A percentile compares a stretch with the other conserved stretches of the same genome.
These are phyloP conservation scores for Istiophorus platypterus DNA, from an alignment of 2,113 vertebrate genomes.

Conservation along the genomic window DNA sequence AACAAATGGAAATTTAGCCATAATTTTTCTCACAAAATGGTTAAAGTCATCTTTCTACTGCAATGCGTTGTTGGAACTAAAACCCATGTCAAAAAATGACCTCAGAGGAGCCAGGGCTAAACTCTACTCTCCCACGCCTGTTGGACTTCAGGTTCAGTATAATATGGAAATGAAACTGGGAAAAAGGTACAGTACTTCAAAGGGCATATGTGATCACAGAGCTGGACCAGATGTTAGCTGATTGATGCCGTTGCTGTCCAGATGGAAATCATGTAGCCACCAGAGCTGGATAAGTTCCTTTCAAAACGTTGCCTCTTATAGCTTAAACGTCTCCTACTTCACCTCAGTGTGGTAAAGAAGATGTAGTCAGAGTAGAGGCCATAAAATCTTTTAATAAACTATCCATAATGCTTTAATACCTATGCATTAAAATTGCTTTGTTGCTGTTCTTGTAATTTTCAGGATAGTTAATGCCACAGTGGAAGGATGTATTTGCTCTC, in stretches of 20 bases:
- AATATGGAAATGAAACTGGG: constrained; percentile 89
- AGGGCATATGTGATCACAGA: constrained; percentile 86
- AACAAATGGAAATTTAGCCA: not conserved
- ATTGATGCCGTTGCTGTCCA: constrained; percentile 40
- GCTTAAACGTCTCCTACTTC: constrained; percentile 12
- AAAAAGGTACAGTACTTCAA: constrained; percentile 86
- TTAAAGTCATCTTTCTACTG: not conserved
- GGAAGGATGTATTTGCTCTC: not conserved
- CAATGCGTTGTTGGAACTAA: not conserved
- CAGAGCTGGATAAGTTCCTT: not conserved
- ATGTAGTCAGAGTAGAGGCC: not conserved
- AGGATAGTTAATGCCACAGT: constrained; percentile 2
- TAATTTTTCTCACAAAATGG: not conserved
- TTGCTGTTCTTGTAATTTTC: constrained; percentile 19
- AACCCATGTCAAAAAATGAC: not conserved
- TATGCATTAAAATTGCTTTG: not conserved
- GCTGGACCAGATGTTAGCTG: constrained; percentile 85
- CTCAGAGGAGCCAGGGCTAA: constrained; percentile 10
- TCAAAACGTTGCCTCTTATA: not conserved
- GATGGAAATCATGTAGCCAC: constrained; percentile 41
- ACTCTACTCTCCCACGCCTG: not conserved
- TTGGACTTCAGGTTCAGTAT: constrained; percentile 81
- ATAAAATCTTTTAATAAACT: not conserved
- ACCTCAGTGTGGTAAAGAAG: not conserved
- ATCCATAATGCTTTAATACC: no score